phyloP scores from a whole-genome alignment of 2,888 invertebrate genomes.

The Blera fallax region DNA sequence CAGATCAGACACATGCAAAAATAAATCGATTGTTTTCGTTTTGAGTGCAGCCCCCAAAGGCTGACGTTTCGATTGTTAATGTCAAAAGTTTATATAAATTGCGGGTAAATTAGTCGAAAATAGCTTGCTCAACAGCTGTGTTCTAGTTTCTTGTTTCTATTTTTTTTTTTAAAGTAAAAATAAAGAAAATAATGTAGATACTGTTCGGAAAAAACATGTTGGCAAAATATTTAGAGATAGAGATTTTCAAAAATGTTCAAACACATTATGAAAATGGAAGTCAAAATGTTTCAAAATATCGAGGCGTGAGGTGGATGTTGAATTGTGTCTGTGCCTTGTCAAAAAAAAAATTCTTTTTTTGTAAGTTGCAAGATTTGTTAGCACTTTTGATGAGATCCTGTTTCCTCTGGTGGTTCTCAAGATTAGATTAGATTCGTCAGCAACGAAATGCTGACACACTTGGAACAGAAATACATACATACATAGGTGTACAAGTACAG shows the following conservation, averaged over 20 bases:
- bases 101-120: slow-evolving; percentile 27
- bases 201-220: slow-evolving; percentile 1
- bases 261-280: not conserved
- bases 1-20: slow-evolving; percentile 40
- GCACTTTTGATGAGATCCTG: too few relatives aligned
- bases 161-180: not conserved
- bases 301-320: not conserved
- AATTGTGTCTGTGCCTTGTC: not conserved
- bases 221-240: slow-evolving; percentile 11
- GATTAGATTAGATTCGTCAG: too few relatives aligned
- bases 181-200: not conserved
- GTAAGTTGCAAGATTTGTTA: too few relatives aligned
- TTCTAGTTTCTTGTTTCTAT: not conserved
- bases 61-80: slow-evolving; percentile 46
- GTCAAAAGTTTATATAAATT: slow-evolving; percentile 56
- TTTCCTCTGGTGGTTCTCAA: too few relatives aligned
- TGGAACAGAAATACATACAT: too few relatives aligned
- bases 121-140: slow-evolving; percentile 17
- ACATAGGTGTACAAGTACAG: too few relatives aligned
- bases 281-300: not conserved
- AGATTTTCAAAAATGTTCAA: not conserved
- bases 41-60: slow-evolving; percentile 22
- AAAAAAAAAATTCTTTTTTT: too few relatives aligned
- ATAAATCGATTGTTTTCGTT: slow-evolving; percentile 61
- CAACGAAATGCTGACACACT: too few relatives aligned